phyloP scores from a whole-genome alignment of 2,113 vertebrate species.

The Riparia riparia region DNA sequence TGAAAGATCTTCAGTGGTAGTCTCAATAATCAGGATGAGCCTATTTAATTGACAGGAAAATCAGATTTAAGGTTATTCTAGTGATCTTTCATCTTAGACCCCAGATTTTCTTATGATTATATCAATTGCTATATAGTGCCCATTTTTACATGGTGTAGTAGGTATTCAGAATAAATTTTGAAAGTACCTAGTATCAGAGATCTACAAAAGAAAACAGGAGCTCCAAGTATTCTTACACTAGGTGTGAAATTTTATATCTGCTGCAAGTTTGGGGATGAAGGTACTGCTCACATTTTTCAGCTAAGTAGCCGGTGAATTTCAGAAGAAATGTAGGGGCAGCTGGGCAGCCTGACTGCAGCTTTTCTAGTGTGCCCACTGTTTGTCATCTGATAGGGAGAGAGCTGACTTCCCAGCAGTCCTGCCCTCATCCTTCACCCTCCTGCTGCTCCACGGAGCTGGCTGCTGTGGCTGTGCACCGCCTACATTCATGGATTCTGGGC shows the following conservation, averaged over 20 bases:
- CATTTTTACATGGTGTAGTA: background rate
- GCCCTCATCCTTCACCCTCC: background rate
- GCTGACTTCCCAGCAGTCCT: background rate
- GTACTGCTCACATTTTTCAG: background rate
- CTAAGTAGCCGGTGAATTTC: background rate
- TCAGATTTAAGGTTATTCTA: background rate
- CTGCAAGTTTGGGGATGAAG: background rate
- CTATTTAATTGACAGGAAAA: background rate
- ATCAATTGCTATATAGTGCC: background rate
- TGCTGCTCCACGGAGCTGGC: background rate
- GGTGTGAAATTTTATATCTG: background rate
- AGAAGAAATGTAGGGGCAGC: background rate
- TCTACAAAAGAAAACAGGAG: background rate
- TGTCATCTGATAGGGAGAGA: slow-evolving; percentile 5
- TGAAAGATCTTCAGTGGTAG: background rate
- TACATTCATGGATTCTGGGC: fast-evolving
- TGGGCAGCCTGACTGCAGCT: background rate
- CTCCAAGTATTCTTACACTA: background rate
- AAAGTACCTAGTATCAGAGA: background rate
- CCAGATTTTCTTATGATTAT: background rate
- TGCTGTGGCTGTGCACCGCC: fast-evolving
- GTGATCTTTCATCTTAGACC: background rate
- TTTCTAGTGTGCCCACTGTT: background rate
- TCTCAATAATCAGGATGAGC: background rate
- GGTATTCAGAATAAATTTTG: background rate